phyloP scores from a whole-genome alignment of 1,140 invertebrate species.

The Antheraea mylitta region DNA sequence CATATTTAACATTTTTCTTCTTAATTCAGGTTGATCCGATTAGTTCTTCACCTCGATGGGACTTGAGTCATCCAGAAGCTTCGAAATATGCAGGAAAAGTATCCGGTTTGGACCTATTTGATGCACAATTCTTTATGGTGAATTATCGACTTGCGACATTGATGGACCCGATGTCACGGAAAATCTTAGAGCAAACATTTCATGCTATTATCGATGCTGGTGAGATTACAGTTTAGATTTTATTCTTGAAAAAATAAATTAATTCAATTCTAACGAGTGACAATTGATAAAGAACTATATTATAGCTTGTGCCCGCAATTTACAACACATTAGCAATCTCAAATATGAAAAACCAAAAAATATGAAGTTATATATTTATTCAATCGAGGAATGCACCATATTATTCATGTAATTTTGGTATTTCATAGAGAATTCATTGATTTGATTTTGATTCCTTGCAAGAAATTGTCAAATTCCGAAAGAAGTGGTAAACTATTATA shows the following conservation, averaged over 20 bases:
- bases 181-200: constrained; percentile 47
- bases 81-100: constrained; percentile 29
- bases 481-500: too few relatives aligned
- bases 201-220: constrained; percentile 59
- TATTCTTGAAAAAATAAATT: background rate
- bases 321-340: too few relatives aligned
- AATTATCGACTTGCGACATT: constrained; percentile 30
- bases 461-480: too few relatives aligned
- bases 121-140: constrained; percentile 58
- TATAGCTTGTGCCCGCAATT: too few relatives aligned
- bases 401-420: too few relatives aligned
- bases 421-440: too few relatives aligned
- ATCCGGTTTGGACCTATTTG: constrained; percentile 40
- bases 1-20: too few relatives aligned
- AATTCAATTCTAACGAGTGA: background rate
- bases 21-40: background rate
- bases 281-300: too few relatives aligned
- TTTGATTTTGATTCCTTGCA: too few relatives aligned
- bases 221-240: constrained; percentile 12
- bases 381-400: too few relatives aligned
- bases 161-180: constrained; percentile 45
- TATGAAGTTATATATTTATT: too few relatives aligned
- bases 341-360: too few relatives aligned
- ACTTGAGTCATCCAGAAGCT: constrained; percentile 38
- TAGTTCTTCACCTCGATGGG: constrained; percentile 25